Conservation (phyloP, 1,140 invertebrate genomes). For the Bombus cullumanus region DNA sequence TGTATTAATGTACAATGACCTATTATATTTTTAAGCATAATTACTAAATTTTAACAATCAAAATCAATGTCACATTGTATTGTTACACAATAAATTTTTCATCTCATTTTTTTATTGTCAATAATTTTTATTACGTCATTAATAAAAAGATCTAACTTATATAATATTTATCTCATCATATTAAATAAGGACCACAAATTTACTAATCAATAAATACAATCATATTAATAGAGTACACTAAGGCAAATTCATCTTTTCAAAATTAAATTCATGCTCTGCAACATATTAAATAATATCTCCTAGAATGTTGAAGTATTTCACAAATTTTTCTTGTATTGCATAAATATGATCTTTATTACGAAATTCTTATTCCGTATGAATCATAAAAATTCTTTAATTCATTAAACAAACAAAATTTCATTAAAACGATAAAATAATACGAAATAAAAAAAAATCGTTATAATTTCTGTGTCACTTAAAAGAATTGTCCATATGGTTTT, state of each 20-base stretch:
- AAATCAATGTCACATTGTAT: not conserved
- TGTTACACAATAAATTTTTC: not conserved
- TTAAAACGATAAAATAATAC: not conserved
- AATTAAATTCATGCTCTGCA: not conserved
- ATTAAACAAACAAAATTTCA: not conserved
- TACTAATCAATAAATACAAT: conserved; percentile 1
- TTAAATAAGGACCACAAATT: not conserved
- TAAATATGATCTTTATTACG: not conserved
- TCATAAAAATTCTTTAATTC: not conserved
- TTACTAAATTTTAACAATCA: not conserved
- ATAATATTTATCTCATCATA: conserved; percentile 10
- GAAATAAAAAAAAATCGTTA: not conserved
- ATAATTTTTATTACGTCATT: not conserved
- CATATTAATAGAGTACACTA: not conserved
- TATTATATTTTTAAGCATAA: not conserved
- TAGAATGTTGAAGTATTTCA: not conserved
- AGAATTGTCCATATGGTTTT: conserved; percentile 29
- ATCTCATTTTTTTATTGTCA: not conserved
- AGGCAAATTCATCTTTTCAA: not conserved
- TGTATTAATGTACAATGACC: not conserved
- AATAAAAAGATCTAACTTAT: not conserved
- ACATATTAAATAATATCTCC: not conserved
- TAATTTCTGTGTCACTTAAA: not conserved
- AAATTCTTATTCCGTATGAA: not conserved
- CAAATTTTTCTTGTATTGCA: not conserved